Percentiles rank a stretch among this genome's conserved stretches.
Evolutionary conservation across 2,113 vertebrate species (phyloP).

Genomic region (Chamaetylas fuelleborni): DNA sequence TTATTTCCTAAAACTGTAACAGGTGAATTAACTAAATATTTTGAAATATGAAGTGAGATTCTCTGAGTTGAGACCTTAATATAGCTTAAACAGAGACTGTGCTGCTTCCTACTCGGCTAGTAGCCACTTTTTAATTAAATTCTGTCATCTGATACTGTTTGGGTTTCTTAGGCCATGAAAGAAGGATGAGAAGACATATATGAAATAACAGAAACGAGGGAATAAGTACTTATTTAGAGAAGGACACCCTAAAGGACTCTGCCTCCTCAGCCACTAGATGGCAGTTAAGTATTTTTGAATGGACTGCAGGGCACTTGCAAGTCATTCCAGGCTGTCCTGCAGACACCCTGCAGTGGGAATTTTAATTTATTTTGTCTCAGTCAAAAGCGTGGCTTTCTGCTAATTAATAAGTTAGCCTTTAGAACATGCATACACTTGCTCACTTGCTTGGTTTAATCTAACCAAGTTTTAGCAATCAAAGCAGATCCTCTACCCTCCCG

Average conservation of each 20-base stretch:
- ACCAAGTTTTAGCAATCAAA: neutral
- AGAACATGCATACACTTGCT: fast-evolving
- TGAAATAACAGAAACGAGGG: neutral
- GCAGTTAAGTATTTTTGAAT: slow-evolving; percentile 55
- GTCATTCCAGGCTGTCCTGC: no score
- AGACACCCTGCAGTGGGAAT: no score
- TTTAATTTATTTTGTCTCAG: neutral
- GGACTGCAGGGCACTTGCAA: fast-evolving
- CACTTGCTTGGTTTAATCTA: neutral
- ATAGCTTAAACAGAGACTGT: neutral
- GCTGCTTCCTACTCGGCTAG: neutral
- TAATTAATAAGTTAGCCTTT: neutral
- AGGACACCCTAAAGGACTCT: neutral
- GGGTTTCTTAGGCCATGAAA: neutral
- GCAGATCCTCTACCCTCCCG: no score
- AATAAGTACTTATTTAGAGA: neutral
- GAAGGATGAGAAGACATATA: neutral
- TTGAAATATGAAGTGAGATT: neutral
- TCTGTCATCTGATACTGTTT: neutral
- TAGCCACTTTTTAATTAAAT: neutral
- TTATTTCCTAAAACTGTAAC: neutral
- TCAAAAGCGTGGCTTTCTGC: neutral
- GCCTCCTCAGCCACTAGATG: slow-evolving; percentile 56
- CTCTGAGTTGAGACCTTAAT: neutral
- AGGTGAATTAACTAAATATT: neutral